These are phyloP conservation scores for Fulmarus glacialis DNA, from an alignment of 2,113 vertebrate genomes.

Conservation along the genomic window DNA sequence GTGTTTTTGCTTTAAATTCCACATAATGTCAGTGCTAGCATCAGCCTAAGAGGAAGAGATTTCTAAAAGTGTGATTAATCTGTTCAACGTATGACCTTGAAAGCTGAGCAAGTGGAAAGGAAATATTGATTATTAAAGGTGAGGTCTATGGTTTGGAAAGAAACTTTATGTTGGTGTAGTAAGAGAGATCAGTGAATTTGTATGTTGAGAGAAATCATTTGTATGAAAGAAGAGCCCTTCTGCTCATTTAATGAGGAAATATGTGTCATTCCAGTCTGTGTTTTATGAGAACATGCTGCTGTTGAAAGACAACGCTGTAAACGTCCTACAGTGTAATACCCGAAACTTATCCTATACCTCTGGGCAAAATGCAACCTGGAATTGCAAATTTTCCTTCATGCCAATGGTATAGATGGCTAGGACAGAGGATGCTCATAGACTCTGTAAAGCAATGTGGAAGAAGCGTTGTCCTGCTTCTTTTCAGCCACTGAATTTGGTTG, in stretches of 20 bases:
- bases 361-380: neutral
- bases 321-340: neutral
- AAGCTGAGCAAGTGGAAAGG: conserved; percentile 43
- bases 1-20: conserved; percentile 42
- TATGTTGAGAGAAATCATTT: neutral
- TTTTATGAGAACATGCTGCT: neutral
- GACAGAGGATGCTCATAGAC: neutral
- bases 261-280: neutral
- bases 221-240: conserved; percentile 33
- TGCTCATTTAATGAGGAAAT: conserved; percentile 15
- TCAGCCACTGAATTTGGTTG: neutral
- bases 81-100: conserved; percentile 29
- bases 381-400: neutral
- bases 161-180: neutral
- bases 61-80: conserved; percentile 47
- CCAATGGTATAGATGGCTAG: neutral
- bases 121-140: conserved; percentile 60
- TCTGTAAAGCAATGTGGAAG: neutral
- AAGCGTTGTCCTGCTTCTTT: neutral
- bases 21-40: neutral
- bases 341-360: neutral
- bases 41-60: neutral
- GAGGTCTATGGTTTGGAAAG: conserved; percentile 40
- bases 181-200: neutral
- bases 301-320: conserved; percentile 42